Percentiles rank a stretch among this genome's conserved stretches.
Evolutionary conservation across 1,140 invertebrate genomes (phyloP).

Genomic region (Rhynchophorus ferrugineus): DNA sequence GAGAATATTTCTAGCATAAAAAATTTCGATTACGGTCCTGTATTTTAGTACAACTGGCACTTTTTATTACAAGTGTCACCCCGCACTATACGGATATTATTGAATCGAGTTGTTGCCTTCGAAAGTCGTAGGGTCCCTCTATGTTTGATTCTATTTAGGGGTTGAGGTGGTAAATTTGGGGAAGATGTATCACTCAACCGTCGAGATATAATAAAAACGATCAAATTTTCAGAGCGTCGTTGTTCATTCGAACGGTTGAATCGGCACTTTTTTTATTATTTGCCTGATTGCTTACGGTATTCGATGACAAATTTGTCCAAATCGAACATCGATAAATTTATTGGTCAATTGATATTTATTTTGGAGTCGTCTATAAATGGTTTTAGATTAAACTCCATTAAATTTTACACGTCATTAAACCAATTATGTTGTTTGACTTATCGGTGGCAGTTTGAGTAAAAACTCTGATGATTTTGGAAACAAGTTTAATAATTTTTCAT

Average conservation of each 20-base stretch:
- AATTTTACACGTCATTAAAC: neutral
- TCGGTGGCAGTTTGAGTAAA: too few relatives aligned
- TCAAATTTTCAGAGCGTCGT: conserved; percentile 21
- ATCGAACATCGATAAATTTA: neutral
- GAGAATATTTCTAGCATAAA: too few relatives aligned
- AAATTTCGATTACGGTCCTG: too few relatives aligned
- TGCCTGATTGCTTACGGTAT: conserved; percentile 3
- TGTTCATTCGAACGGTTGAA: conserved; percentile 8
- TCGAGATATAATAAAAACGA: conserved; percentile 29
- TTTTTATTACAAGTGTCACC: conserved; percentile 36
- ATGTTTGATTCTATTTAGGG: conserved; percentile 35
- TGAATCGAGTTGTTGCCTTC: conserved; percentile 30
- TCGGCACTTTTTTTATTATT: conserved; percentile 3
- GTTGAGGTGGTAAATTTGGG: conserved; percentile 32
- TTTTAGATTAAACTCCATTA: neutral
- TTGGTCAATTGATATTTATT: neutral
- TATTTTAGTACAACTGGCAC: conserved; percentile 31
- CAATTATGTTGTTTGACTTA: too few relatives aligned
- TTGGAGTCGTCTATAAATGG: neutral
- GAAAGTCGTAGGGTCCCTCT: conserved; percentile 29
- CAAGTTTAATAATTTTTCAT: too few relatives aligned
- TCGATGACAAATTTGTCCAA: conserved; percentile 8
- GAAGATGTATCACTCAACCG: conserved; percentile 27
- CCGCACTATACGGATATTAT: conserved; percentile 27
- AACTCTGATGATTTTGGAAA: too few relatives aligned